Evolutionary conservation across 2,113 vertebrate genomes (phyloP), one percentile per base, ranked within the genome.

Genomic region (Struthidea cinerea): DNA sequence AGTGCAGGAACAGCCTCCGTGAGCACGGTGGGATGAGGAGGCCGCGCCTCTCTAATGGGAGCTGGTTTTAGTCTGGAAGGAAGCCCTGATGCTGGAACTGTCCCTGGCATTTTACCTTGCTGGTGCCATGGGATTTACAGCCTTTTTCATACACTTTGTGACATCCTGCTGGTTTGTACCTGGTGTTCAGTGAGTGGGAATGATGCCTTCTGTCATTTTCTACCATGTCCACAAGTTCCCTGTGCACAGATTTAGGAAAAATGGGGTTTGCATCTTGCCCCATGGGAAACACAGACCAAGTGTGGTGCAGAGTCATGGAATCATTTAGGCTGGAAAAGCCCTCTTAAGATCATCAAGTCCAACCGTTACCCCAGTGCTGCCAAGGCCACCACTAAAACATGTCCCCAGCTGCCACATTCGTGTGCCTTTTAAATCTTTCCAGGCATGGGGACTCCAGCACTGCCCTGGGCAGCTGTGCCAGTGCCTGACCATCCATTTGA

Each of bases 11-110:
- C 30, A 65, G 60, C 37, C 35, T 73, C 44, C 0, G 0, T 6
- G 6, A 37, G 60, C 0, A 0, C 0, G 0, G 22, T 1, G 5
- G 69, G 65, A 30, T 3, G 14, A 49, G 44, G 65, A 39, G 52
- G 41, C 24, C 18, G 30, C 0, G 0, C n/a, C n/a, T n/a, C 55
- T 64, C 82, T 30, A 13, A 56, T 33, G 42, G 83, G 50, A 80
- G 57, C 75, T 2, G 24, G 33, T 87, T 74, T 70, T 3, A 39
- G 60, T 18, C 42, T 75, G 37, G 80, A 71, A 78, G 65, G 83
- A 75, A 84, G 61, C 49, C 21, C 3, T 53, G 63, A 55, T 0
- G 0, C 39, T 13, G 30, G 55, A 90, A 63, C 50, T 50, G 46
- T 33, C 76, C 55, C 68, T 92, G 89, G 76, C 68, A 86, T 92